Conservation (phyloP, 2,888 invertebrate species). For the Myathropa florea region DNA sequence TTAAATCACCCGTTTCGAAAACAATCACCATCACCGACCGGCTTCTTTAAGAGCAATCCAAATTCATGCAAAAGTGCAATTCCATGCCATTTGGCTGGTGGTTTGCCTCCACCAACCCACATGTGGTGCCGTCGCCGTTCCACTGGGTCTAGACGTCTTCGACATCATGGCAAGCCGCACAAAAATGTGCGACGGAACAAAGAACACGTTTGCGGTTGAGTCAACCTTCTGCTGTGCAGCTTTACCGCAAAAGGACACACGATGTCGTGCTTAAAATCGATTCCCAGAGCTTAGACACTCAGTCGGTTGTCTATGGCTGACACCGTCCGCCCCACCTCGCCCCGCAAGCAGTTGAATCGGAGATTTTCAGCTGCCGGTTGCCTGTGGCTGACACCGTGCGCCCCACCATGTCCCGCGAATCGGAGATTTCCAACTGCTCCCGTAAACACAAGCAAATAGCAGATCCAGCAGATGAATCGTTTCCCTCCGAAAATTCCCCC, state of each 20-base stretch:
- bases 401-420: neutral
- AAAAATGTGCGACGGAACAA: neutral
- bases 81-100: neutral
- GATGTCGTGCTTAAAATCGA: neutral
- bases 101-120: neutral
- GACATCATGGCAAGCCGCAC: neutral
- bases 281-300: neutral
- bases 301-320: neutral
- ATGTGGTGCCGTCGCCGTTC: neutral
- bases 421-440: neutral
- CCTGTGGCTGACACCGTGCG: no score
- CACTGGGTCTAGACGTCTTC: neutral
- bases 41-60: neutral
- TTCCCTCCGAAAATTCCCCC: neutral
- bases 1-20: no score
- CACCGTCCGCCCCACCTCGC: no score
- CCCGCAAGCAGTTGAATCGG: neutral
- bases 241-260: neutral
- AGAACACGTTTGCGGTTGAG: neutral
- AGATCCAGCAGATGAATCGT: neutral
- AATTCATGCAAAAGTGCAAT: neutral
- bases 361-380: neutral
- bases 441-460: neutral
- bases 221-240: neutral
- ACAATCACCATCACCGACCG: neutral